Base-by-base conservation (phyloP, 2,113 vertebrate species). In the Neodon shergylaensis region DNA sequence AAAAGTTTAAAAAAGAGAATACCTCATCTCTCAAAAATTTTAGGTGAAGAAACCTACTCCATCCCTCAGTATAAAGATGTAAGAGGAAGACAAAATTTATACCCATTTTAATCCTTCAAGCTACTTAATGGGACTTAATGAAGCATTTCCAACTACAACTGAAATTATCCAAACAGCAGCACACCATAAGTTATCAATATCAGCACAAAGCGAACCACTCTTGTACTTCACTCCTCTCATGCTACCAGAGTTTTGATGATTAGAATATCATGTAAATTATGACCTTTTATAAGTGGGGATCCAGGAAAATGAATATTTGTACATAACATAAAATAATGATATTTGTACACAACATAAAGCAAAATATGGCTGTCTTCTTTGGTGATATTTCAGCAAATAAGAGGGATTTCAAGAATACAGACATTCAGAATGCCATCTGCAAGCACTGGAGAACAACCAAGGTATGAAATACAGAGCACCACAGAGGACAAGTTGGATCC, bases 41-140 rank as follows among this genome's bases (percentile, higher is more conserved):
- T 52, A 52, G 33, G 36, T 90, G 61, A 85, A 88, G 21, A 95
- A 79, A 66, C 21, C 14, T 81, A 33, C 26, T 88, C 44, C 39
- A 26, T 82, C 26, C 39, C 88, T 88, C 17, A 33, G 70, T 82
- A 89, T 90, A 90, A 88, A 94, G 90, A 96, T 91, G 33, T 85
- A 92, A 91, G 52, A 92, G 0, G 31, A 94, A 96, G 92, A 96
- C 66, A 90, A 65, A 95, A 78, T 84, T 65, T 76, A 21, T 74
- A 66, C 87, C 61, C 47, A 70, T 22, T 74, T 95, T 31, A 31
- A 93, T 90, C 93, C 17, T 49, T 95, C 77, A 86, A 70, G 65
- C 81, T 70, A 28, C 81, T 88, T 97, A 94, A 96, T 93, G 88
- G 90, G n/a, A 52, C 77, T 85, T 96, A 96, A 97, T 93, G 94